Conservation (phyloP, 2,888 invertebrate species). For the Calliphora vomitoria region DNA sequence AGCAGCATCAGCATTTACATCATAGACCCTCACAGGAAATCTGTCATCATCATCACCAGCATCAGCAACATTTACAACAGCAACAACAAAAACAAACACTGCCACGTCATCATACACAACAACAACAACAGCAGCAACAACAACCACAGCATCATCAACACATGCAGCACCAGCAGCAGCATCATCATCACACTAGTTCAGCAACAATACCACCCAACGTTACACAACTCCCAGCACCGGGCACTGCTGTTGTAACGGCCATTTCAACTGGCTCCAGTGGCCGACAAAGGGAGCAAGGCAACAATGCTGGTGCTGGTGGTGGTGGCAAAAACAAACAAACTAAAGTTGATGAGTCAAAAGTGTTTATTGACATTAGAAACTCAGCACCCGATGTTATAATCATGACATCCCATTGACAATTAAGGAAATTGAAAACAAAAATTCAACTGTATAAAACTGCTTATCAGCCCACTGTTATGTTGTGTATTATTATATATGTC, state of each 20-base stretch:
- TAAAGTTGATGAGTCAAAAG: slow-evolving; percentile 85
- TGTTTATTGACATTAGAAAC: slow-evolving; percentile 93
- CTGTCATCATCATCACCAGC: slow-evolving; percentile 83
- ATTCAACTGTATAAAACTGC: slow-evolving; percentile 59
- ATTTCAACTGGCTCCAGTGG: slow-evolving; percentile 65
- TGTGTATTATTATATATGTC: slow-evolving; percentile 3
- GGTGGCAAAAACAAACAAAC: slow-evolving; percentile 74
- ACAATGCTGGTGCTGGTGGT: slow-evolving; percentile 40
- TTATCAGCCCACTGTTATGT: slow-evolving; percentile 40
- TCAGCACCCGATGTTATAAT: slow-evolving; percentile 96
- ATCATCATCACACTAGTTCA: slow-evolving; percentile 69
- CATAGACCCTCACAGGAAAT: slow-evolving; percentile 77
- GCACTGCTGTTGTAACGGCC: slow-evolving; percentile 73
- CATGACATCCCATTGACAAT: slow-evolving; percentile 89
- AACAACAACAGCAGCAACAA: slow-evolving; percentile 72
- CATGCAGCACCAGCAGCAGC: slow-evolving; percentile 74
- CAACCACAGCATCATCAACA: slow-evolving; percentile 76
- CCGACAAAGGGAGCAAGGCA: slow-evolving; percentile 57
- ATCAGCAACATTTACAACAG: slow-evolving; percentile 82
- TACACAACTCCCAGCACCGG: slow-evolving; percentile 70
- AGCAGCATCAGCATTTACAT: slow-evolving; percentile 75
- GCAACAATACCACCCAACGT: slow-evolving; percentile 75
- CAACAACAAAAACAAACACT: slow-evolving; percentile 76
- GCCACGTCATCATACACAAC: slow-evolving; percentile 60
- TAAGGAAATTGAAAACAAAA: slow-evolving; percentile 79